Evolutionary conservation across 2,113 vertebrate genomes (phyloP), one percentile per base, ranked within the genome.

Genomic region (Anguilla rostrata): DNA sequence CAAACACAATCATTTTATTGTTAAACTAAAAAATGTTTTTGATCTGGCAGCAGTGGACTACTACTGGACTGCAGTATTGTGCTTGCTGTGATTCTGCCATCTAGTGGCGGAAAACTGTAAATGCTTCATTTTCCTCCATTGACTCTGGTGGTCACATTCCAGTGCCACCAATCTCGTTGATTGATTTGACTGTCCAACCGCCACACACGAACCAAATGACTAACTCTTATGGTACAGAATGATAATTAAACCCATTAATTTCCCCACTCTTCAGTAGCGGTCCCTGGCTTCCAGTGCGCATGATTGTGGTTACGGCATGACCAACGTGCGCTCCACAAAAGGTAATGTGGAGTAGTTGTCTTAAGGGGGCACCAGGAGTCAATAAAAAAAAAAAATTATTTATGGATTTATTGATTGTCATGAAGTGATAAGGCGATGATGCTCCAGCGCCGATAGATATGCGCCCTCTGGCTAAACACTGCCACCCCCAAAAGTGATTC

Each of bases 1-100:
- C 11, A 53, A 53, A 53, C 7, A 14, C 49, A 53, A 53, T 53
- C 49, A 53, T 53, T 53, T 53, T 53, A 53, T 53, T 53, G 49
- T 53, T 53, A 53, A 53, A 53, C 12, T 53, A 53, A 53, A 53
- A 53, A 6, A 14, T 53, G 2, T 53, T 53, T 56, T 39, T 39
- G 12, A 29, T 34, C 26, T 78, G 20, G 63, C 29, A 71, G 75
- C 26, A 43, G 66, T 78, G 84, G 29, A 39, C 20, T 39, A 40
- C 15, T 9, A 15, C 34, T 29, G 39, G 39, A 26, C 9, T 15
- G 57, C 7, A 43, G 46, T 26, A 95, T 82, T 39, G 39, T 56
- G 18, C 40, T 49, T 15, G n/a, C 46, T 14, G 43, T 78, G 46
- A 29, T 79, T 78, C 81, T 83, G 82, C 46, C 86, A 78, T 83